Conservation (phyloP, 92 coral and sea anemone genomes). For the Virgularia gustaviana region DNA sequence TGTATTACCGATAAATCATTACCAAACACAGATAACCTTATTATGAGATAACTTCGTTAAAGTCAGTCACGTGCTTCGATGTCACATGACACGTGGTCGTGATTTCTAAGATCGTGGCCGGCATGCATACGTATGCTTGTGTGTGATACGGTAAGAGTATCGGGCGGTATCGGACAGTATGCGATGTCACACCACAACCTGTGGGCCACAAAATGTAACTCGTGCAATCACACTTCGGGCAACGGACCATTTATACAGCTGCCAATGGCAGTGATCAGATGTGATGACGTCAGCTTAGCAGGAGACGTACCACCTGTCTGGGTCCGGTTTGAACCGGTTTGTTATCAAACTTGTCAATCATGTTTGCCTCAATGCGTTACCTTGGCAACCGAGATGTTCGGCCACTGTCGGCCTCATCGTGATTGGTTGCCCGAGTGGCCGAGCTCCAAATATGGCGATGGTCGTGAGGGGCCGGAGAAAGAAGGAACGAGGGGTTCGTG, state of each 20-base stretch:
- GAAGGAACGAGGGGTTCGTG: conserved; percentile 17
- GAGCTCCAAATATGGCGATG: conserved; percentile 18
- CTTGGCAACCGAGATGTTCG: conserved; percentile 28
- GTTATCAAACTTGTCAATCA: conserved; percentile 44
- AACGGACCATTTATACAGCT: conserved; percentile 34
- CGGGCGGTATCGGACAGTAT: background rate
- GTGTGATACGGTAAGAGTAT: too few relatives aligned
- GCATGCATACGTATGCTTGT: too few relatives aligned
- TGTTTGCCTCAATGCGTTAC: conserved; percentile 21
- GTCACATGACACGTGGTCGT: too few relatives aligned
- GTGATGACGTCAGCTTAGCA: conserved; percentile 29
- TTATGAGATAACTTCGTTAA: too few relatives aligned
- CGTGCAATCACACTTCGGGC: too few relatives aligned
- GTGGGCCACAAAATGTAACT: too few relatives aligned
- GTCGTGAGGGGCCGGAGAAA: conserved; percentile 22
- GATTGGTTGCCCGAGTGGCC: conserved; percentile 21
- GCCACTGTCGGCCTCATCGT: conserved; percentile 3
- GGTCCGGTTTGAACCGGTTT: conserved; percentile 44
- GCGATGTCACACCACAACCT: too few relatives aligned
- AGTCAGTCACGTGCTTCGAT: too few relatives aligned
- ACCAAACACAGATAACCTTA: too few relatives aligned
- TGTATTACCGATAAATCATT: too few relatives aligned
- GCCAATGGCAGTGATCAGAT: conserved; percentile 41
- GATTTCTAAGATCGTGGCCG: too few relatives aligned
- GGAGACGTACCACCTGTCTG: conserved; percentile 45